A percentile compares a stretch with the other conserved stretches of the same genome.
Conservation (phyloP, 2,888 invertebrate species). For the Myathropa florea region DNA sequence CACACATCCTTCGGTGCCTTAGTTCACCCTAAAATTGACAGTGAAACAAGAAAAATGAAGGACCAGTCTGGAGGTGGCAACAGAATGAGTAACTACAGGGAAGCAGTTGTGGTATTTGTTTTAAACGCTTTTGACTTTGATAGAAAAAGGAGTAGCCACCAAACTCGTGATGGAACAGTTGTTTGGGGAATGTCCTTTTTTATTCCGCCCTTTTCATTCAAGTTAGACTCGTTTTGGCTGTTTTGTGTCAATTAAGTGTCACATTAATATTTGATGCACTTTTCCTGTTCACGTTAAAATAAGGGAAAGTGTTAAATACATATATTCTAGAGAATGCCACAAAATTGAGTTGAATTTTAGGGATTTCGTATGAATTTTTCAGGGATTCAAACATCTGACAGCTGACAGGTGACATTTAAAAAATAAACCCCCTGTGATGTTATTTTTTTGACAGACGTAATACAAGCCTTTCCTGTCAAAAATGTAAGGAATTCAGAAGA, state of each 20-base stretch:
- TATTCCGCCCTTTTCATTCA: no score
- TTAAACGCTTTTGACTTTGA: background rate
- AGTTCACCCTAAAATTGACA: background rate
- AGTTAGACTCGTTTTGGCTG: no score
- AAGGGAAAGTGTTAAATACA: no score
- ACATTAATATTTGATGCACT: no score
- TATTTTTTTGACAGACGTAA: background rate
- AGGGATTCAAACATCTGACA: background rate
- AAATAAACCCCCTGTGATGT: background rate
- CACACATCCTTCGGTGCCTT: background rate
- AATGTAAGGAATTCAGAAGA: background rate
- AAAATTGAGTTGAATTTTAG: background rate
- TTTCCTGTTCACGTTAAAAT: no score
- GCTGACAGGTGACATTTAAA: conserved; percentile 8
- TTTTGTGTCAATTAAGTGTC: no score
- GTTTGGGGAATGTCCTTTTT: no score
- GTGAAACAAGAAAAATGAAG: background rate
- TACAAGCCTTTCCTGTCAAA: background rate
- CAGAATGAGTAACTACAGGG: conserved; percentile 27
- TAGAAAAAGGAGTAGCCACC: background rate
- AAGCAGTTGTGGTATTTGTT: conserved; percentile 1
- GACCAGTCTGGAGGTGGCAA: conserved; percentile 2
- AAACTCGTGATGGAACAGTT: no score
- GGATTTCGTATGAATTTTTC: background rate
- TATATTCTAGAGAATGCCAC: background rate